Base-by-base conservation (phyloP, 1,140 invertebrate genomes). In the Stegodyphus dumicola region DNA sequence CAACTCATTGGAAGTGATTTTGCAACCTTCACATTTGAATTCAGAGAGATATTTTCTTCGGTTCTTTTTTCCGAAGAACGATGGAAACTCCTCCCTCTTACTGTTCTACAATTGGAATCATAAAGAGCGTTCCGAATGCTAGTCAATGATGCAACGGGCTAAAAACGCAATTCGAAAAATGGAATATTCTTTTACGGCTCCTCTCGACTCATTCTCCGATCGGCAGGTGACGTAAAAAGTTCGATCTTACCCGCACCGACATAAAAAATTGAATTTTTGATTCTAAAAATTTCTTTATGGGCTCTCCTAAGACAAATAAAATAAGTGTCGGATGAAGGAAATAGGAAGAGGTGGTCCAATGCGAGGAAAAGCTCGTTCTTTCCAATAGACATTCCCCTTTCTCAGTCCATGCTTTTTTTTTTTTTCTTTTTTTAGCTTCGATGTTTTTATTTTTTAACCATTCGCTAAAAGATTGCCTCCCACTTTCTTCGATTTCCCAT, bases 381-480 rank as follows among this genome's bases (percentile, higher is more conserved):
- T 71, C 78, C 78, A 81, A 81, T 71, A 71, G 67, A 15, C 53
- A 17, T 11, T 17, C 78, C 69, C n/a, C 18, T 48, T 10, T 52
- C 11, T 10, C 52, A 49, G 15, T 56, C 2, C 73, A 4, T 6
- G 9, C 48, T 54, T 79, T 49, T 81, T 73, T 81, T 73, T 52
- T 64, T 64, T 53, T 48, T 60, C 53, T 81, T 81, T 52, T 65
- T 65, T 54, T 49, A 56, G 52, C 53, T 48, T 17, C 53, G 49
- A 13, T 48, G 33, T 33, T 33, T 33, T 33, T 33, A 33, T 33
- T 33, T 33, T 33, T 33, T 33, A 33, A 33, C 33, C 33, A 33
- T 83, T 66, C 80, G 71, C 80, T 83, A 83, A 83, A 83, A 83
- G 71, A 83, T 83, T 83, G 80, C 80, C 80, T 83, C 80, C 80